Percentiles rank a stretch among this genome's conserved stretches.
Evolutionary conservation across 2,113 vertebrate species (phyloP).

Genomic region (Tychaedon coryphoeus): DNA sequence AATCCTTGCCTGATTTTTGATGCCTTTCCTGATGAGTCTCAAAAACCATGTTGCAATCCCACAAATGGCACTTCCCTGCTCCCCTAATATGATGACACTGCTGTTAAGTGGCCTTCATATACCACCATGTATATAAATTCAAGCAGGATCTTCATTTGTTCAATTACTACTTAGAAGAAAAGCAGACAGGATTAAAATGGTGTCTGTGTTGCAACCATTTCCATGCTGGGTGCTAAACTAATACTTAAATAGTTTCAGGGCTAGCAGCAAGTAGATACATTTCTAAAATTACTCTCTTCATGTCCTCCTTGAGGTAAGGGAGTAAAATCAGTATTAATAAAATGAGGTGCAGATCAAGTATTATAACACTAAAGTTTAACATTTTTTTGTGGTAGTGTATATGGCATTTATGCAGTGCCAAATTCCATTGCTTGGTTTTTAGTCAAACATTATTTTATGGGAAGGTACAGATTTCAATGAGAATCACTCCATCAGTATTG

Average conservation of each 20-base stretch:
- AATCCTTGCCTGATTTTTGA: neutral
- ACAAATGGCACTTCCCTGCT: neutral
- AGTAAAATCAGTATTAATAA: neutral
- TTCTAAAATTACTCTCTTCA: neutral
- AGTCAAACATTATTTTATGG: slow-evolving; percentile 36
- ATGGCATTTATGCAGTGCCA: neutral
- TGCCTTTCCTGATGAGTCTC: neutral
- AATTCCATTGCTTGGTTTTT: slow-evolving; percentile 39
- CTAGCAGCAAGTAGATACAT: neutral
- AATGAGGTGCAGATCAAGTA: neutral
- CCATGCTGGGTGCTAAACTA: neutral
- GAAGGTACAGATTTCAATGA: slow-evolving; percentile 37
- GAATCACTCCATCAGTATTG: slow-evolving; percentile 40
- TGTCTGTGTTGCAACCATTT: neutral
- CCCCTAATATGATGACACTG: neutral
- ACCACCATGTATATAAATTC: neutral
- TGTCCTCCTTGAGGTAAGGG: neutral
- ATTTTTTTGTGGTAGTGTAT: neutral
- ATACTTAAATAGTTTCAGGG: neutral
- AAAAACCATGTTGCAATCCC: neutral
- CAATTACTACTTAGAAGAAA: neutral
- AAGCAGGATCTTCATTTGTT: neutral
- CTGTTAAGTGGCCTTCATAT: neutral
- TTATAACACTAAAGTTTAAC: neutral
- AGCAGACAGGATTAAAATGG: neutral